Evolutionary conservation across 2,113 vertebrate genomes (phyloP), one percentile per base, ranked within the genome.

Genomic region (Bufo bufo): DNA sequence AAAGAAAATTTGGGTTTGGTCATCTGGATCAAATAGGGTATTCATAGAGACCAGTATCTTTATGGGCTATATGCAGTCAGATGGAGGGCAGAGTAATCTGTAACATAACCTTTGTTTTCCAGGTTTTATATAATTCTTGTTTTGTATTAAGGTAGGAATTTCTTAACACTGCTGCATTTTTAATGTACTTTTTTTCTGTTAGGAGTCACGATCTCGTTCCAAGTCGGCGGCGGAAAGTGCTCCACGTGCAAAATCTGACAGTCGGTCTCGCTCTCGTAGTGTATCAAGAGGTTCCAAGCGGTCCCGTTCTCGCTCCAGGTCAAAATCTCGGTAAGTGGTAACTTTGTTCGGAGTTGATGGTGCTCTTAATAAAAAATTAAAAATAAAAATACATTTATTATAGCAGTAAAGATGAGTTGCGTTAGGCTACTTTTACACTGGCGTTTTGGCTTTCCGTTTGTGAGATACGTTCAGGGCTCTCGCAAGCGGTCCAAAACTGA

Each of bases 121-220:
- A 96, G 95, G 95, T 94, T 94, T 33, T 94, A 95, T 94, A 93
- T 93, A 93, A 93, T 95, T 94, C 95, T 93, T 90, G 93, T 93
- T 93, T 93, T 94, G 94, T 94, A 93, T 93, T 94, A 95, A 94
- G 94, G 92, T 96, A 96, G 95, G 95, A 94, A 96, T 94, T 93
- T 94, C 56, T 90, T 74, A 93, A 94, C 93, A 94, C 93, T 95
- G 93, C 95, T 94, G 93, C 92, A 94, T 93, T 95, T 96, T 94
- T 95, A 95, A 95, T 95, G 94, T 94, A 94, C 89, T 92, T 93
- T 95, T 33, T 91, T 93, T 97, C 93, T 96, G 93, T 94, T 96
- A 98, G 98, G 97, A 95, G 90, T 98, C 97, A 91, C 96, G 96
- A 91, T 97, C 97, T 92, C 96, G 95, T 91, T 96, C 96, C 94